phyloP scores from a whole-genome alignment of 1,140 invertebrate genomes.

The Homalodisca vitripennis region DNA sequence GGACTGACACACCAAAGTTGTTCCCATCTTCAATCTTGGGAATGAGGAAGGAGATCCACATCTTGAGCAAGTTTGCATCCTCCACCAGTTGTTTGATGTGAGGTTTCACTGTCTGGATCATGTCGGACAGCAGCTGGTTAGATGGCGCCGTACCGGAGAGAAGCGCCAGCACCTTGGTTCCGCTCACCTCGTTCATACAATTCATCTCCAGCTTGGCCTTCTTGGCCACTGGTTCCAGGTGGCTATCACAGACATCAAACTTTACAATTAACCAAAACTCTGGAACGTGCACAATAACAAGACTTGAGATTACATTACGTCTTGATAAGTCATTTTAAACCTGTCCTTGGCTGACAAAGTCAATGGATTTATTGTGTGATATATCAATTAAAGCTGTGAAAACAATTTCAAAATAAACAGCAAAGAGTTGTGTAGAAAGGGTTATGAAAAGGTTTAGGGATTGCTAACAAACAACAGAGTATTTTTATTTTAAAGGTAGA shows the following conservation, averaged over 20 bases:
- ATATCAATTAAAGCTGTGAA: too few relatives aligned
- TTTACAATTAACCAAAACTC: not conserved
- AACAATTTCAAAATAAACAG: too few relatives aligned
- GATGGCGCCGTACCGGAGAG: conserved; percentile 77
- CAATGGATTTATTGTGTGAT: too few relatives aligned
- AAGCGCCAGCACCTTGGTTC: conserved; percentile 78
- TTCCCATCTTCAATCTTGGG: conserved; percentile 99
- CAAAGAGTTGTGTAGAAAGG: too few relatives aligned
- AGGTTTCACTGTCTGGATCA: conserved; percentile 90
- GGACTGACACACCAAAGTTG: conserved; percentile 97
- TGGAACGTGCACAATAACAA: too few relatives aligned
- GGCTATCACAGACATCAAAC: conserved; percentile 40
- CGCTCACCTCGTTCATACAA: conserved; percentile 48
- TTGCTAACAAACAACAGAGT: too few relatives aligned
- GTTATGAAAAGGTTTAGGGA: too few relatives aligned
- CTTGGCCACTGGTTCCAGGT: conserved; percentile 64
- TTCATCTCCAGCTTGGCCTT: conserved; percentile 55
- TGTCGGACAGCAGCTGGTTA: conserved; percentile 80
- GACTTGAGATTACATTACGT: too few relatives aligned
- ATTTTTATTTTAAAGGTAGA: too few relatives aligned
- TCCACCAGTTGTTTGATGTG: conserved; percentile 91
- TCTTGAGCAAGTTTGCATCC: conserved; percentile 94
- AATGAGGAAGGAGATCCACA: conserved; percentile 99
- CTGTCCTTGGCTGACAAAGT: too few relatives aligned
- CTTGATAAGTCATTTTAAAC: too few relatives aligned